phyloP scores from a whole-genome alignment of 2,888 invertebrate genomes.

The Drosophila neutralis region DNA sequence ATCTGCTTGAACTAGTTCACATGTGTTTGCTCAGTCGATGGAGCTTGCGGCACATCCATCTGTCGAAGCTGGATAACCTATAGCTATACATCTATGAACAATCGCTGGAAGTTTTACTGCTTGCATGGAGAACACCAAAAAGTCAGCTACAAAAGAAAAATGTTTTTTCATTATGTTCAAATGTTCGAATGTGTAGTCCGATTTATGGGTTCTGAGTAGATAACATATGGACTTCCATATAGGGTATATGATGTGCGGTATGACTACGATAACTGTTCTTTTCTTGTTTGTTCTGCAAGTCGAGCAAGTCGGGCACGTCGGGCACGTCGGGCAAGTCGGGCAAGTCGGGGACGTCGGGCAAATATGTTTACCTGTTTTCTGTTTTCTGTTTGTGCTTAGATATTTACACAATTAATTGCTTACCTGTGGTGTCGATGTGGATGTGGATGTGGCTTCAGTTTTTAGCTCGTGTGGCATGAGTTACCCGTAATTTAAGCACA shows the following conservation, averaged over 20 bases:
- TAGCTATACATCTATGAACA: background rate
- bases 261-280: background rate
- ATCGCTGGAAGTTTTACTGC: background rate
- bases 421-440: constrained; percentile 6
- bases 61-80: background rate
- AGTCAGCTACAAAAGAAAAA: background rate
- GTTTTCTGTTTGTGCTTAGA: constrained; percentile 51
- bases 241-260: background rate
- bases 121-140: background rate
- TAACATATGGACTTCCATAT: background rate
- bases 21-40: background rate
- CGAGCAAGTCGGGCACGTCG: constrained; percentile 10
- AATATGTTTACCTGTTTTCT: constrained; percentile 45
- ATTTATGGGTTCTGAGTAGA: background rate
- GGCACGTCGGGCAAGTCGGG: constrained; percentile 5
- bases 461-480: constrained; percentile 24
- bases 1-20: background rate
- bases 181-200: background rate
- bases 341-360: constrained; percentile 20
- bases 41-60: background rate
- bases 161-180: background rate
- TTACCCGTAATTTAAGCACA: constrained; percentile 53
- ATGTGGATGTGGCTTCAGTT: constrained; percentile 6
- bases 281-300: background rate
- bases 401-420: constrained; percentile 75